Evolutionary conservation across 2,113 vertebrate genomes (phyloP), one percentile per base, ranked within the genome.

Genomic region (Chaetorhynchus papuensis): DNA sequence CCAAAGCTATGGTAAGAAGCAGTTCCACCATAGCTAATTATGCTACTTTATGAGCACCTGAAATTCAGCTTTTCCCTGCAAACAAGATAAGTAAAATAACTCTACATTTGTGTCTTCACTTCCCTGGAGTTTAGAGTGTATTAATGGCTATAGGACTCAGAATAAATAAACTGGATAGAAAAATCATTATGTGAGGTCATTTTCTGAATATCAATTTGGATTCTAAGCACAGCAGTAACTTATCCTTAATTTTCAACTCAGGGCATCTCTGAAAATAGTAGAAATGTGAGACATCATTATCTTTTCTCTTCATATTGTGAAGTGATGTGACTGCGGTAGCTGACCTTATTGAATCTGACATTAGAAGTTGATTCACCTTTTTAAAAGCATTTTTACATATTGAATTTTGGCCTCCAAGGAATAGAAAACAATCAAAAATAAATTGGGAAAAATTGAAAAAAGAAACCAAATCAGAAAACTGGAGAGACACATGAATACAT

Each of bases 81-180:
- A 97, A 95, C 28, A 75, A 96, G 60, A 87, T 85, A 96, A 94
- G 72, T 35, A 95, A 96, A 96, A 50, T 71, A 94, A 95, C 27
- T 77, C 41, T 47, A 47, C 47, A 72, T 74, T 96, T 92, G 63
- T 94, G 70, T 33, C 52, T 90, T 89, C 54, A 80, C 30, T 95
- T 96, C 56, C 65, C 79, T 78, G 53, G 84, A 81, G 77, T 97
- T 97, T 84, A 95, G 86, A 92, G 14, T 76, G 19, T 89, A 85
- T 97, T 97, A 96, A 96, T 93, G 61, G 22, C 54, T 94, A 87
- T 61, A 94, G 53, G 35, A 95, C 93, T 96, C 56, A 95, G 83
- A 98, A 98, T 94, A 97, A 97, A 97, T 95, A 96, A 96, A 91
- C 79, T 92, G 35, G 81, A 94, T 93, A 76, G 92, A 95, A 97